Conservation (phyloP, 2,888 invertebrate species). For the Melinaea marsaeus region DNA sequence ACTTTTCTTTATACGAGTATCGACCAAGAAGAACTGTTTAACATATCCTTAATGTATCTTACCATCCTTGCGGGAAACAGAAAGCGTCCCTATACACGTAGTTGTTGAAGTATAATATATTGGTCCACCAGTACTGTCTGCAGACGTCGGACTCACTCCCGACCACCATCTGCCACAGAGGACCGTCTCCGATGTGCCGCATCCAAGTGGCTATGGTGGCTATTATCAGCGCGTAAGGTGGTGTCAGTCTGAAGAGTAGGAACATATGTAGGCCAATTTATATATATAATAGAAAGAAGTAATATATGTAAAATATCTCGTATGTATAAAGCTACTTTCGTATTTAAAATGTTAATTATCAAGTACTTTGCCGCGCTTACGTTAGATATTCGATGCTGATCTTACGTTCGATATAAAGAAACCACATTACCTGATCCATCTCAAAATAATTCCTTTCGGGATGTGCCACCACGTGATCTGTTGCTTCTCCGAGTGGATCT, state of each 20-base stretch:
- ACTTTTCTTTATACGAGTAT: no score
- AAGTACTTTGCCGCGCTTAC: no score
- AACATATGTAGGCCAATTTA: no score
- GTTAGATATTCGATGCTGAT: no score
- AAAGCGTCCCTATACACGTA: slow-evolving; percentile 53
- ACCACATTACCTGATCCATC: slow-evolving; percentile 58
- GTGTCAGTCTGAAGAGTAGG: slow-evolving; percentile 50
- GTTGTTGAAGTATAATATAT: slow-evolving; percentile 67
- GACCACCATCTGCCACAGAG: slow-evolving; percentile 59
- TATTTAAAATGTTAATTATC: no score
- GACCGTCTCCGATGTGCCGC: slow-evolving; percentile 54
- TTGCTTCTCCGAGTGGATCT: slow-evolving; percentile 51
- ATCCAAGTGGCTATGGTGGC: slow-evolving; percentile 56
- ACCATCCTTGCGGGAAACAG: slow-evolving; percentile 64
- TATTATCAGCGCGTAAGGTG: slow-evolving; percentile 58
- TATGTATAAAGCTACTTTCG: no score
- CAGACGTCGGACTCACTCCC: slow-evolving; percentile 53
- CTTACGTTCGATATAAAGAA: background rate
- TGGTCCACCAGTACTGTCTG: slow-evolving; percentile 69
- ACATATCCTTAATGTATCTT: slow-evolving; percentile 25
- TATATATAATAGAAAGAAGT: no score
- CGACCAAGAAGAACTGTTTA: background rate
- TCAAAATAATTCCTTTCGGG: slow-evolving; percentile 56
- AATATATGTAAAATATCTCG: no score
- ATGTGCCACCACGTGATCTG: slow-evolving; percentile 45